These are phyloP conservation scores for Habropoda laboriosa DNA, from an alignment of 1,140 invertebrate genomes.

Conservation along the genomic window DNA sequence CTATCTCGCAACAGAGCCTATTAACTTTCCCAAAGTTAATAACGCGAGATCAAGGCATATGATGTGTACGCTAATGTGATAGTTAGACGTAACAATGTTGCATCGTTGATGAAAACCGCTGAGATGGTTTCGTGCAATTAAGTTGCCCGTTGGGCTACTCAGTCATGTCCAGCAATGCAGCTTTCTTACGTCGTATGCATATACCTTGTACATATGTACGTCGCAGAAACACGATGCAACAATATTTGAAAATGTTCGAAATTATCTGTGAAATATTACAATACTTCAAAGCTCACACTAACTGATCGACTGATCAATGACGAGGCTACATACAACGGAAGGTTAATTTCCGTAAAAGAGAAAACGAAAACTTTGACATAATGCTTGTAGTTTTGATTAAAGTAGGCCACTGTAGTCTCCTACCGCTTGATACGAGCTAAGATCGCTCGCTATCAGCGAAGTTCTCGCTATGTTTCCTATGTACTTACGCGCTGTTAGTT, in stretches of 20 bases:
- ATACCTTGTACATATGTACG: neutral
- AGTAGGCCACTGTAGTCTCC: too few species aligned
- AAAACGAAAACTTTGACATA: neutral
- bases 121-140: slow-evolving; percentile 2
- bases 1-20: too few species aligned
- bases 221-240: neutral
- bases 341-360: neutral
- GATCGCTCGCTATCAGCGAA: too few species aligned
- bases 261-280: neutral
- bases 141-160: neutral
- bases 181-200: neutral
- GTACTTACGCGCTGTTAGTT: too few species aligned
- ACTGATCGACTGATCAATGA: neutral
- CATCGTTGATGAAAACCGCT: neutral
- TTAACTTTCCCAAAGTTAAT: too few species aligned
- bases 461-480: too few species aligned
- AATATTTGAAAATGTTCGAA: neutral
- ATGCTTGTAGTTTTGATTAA: neutral
- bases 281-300: neutral
- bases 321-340: neutral
- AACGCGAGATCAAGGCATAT: too few species aligned
- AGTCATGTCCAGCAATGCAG: slow-evolving; percentile 2
- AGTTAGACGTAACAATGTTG: neutral
- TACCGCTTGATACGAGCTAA: too few species aligned
- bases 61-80: neutral